Percentiles rank a stretch among this genome's conserved stretches.
Conservation (phyloP, 37 sponge, comb jelly and placozoan genomes). For the Axinella damicornis region DNA sequence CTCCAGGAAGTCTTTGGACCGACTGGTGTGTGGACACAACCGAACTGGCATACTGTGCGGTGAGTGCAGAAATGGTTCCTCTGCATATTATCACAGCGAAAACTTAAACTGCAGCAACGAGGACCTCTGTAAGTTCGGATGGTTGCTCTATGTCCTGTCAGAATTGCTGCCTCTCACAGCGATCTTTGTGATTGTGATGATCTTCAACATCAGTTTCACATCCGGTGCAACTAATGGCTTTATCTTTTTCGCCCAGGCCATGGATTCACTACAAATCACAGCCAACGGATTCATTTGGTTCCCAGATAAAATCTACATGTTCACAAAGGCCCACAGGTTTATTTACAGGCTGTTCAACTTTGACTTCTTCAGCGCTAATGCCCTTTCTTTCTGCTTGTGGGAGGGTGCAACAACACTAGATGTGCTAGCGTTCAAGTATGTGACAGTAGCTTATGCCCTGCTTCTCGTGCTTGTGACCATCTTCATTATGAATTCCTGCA, state of each 20-base stretch:
- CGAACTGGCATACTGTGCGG: slow-evolving; percentile 44
- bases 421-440: slow-evolving; percentile 21
- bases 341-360: slow-evolving; percentile 32
- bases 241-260: slow-evolving; percentile 46
- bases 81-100: slow-evolving; percentile 33
- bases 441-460: slow-evolving; percentile 47
- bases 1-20: no score
- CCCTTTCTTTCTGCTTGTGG: slow-evolving; percentile 42
- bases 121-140: slow-evolving; percentile 24
- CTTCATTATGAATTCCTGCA: background rate
- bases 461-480: slow-evolving; percentile 6
- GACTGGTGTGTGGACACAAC: background rate
- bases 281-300: slow-evolving; percentile 8
- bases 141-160: slow-evolving; percentile 41
- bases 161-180: slow-evolving; percentile 53
- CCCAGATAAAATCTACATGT: background rate
- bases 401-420: slow-evolving; percentile 18
- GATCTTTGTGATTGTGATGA: slow-evolving; percentile 38
- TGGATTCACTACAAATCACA: background rate
- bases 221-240: slow-evolving; percentile 40
- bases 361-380: slow-evolving; percentile 21
- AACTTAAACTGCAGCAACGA: slow-evolving; percentile 6
- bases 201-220: slow-evolving; percentile 60
- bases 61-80: slow-evolving; percentile 4
- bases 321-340: background rate